Conservation (phyloP, 2,113 vertebrate species). For the Ammodramus savannarum region DNA sequence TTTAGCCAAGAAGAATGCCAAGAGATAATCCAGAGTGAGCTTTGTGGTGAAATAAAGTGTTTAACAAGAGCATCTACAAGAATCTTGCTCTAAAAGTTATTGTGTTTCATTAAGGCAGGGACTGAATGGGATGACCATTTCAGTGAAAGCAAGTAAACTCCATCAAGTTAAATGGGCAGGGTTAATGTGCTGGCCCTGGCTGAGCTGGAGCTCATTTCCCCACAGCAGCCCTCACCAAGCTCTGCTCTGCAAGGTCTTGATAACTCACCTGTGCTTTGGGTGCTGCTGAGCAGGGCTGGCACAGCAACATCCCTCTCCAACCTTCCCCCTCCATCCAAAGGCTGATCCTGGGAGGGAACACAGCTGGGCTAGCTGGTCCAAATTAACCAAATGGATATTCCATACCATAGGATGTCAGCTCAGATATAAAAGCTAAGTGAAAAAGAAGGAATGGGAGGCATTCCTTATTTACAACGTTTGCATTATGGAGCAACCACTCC, state of each 20-base stretch:
- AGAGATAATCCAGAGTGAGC: background rate
- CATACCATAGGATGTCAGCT: background rate
- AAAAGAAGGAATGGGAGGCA: background rate
- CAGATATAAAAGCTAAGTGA: background rate
- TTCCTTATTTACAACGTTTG: background rate
- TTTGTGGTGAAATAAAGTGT: background rate
- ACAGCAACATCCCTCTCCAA: background rate
- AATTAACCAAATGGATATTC: background rate
- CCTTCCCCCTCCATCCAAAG: background rate
- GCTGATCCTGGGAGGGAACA: background rate
- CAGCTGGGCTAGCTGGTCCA: background rate
- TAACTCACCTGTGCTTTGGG: background rate
- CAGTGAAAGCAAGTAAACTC: background rate
- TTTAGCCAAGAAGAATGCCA: background rate
- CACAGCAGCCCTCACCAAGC: background rate
- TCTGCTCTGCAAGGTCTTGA: background rate
- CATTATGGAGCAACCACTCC: background rate
- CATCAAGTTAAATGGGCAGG: background rate
- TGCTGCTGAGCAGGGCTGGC: background rate
- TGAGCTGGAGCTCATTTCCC: background rate
- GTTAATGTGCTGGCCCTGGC: background rate
- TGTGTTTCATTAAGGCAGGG: background rate
- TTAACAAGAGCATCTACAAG: background rate
- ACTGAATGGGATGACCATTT: background rate
- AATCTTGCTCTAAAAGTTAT: background rate